Base-by-base conservation (phyloP, 2,888 invertebrate species). In the Stratiomys singularior region DNA sequence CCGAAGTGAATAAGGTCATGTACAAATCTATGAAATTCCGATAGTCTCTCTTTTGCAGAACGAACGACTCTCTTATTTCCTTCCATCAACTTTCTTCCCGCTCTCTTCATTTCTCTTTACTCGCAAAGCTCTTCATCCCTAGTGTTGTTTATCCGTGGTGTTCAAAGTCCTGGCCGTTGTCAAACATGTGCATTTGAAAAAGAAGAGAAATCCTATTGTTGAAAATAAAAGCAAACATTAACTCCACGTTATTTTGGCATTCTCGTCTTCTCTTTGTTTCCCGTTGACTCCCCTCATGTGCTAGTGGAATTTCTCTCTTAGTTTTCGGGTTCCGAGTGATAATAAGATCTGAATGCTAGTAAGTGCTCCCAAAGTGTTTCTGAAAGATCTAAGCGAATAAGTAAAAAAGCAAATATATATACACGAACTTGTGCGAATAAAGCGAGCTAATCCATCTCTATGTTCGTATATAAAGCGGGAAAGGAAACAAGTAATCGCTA, bases 1-100 rank as follows among this genome's bases (percentile, higher is more conserved):
- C 60, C 74, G 37, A 74, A 74, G 60, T 74, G 74, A 74, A 74
- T 74, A 74, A 74, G 74, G 74, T 74, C 74, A 74, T 60, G 60
- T 74, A 58, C 74, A 58, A 27, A 30, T 23, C 37, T 37, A 60
- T 58, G 74, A 74, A 74, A 9, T n/a, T 74, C 37, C 44, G 58
- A 60, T 37, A 58, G n/a, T 60, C 28, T 58, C 58, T 74, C 74
- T 56, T 56, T 37, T 46, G n/a, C 25, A 13, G 60, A 23, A 7
- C 18, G 60, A 5, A 11, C 5, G 60, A 15, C 56, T 72, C 56
- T 72, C 56, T 72, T 37, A 21, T 25, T 74, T 56, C 30, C 37
- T 58, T 37, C 37, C 37, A 9, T 37, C 37, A 9, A 1, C 52
- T 18, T 27, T 74, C 74, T 60, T 64, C 23, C 13, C 25, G 23